These are phyloP conservation scores for Zele albiditarsus DNA, from an alignment of 2,888 invertebrate genomes.

Conservation along the genomic window DNA sequence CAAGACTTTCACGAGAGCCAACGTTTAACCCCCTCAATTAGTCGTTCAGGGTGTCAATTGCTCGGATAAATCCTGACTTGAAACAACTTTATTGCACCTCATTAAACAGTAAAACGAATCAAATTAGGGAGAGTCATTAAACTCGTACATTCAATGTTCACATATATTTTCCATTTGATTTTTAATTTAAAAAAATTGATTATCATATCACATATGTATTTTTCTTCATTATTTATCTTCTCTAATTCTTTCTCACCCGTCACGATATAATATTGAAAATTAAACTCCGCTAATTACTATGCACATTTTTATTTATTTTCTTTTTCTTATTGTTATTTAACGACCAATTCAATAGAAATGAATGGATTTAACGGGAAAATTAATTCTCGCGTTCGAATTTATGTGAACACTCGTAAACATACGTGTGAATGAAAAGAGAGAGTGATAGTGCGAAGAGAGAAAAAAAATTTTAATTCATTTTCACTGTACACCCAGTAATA, in stretches of 20 bases:
- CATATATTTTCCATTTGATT: background rate
- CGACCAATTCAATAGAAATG: background rate
- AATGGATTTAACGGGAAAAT: background rate
- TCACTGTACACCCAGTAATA: background rate
- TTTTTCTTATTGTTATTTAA: background rate
- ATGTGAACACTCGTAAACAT: background rate
- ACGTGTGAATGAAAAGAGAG: background rate
- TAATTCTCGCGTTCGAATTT: background rate
- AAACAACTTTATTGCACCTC: constrained; percentile 23
- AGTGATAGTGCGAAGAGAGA: background rate
- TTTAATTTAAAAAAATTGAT: background rate
- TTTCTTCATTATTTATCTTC: background rate
- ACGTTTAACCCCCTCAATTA: constrained; percentile 23
- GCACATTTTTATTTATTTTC: background rate
- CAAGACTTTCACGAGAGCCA: constrained; percentile 3
- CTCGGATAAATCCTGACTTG: constrained; percentile 9
- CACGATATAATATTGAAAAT: background rate
- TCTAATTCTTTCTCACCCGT: background rate
- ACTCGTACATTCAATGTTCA: background rate
- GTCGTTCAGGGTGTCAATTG: constrained; percentile 25
- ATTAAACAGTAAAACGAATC: constrained; percentile 25
- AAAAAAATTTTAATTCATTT: background rate
- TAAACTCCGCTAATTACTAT: background rate
- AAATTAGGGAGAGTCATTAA: constrained; percentile 9
- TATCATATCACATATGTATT: background rate